Percentiles rank a stretch among this genome's conserved stretches.
phyloP scores from a whole-genome alignment of 2,888 invertebrate genomes.

The Operophtera brumata region DNA sequence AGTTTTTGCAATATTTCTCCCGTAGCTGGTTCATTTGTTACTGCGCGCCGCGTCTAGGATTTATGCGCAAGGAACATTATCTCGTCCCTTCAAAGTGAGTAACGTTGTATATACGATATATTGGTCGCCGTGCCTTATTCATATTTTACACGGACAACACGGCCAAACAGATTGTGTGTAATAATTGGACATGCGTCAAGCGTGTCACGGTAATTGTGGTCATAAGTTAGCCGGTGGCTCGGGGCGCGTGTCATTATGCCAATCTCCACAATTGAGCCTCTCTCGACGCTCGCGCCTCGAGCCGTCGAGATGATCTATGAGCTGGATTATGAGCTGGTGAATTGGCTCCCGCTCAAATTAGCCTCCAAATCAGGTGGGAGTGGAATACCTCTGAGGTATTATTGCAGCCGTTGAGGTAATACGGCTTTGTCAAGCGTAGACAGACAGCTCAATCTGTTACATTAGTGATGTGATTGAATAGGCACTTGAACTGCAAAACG shows the following conservation, averaged over 20 bases:
- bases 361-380: constrained; percentile 33
- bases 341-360: constrained; percentile 58
- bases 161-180: constrained; percentile 71
- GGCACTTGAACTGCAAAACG: too few relatives aligned
- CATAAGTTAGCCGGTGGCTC: constrained; percentile 69
- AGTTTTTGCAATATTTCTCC: constrained; percentile 75
- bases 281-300: constrained; percentile 35
- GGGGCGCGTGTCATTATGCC: constrained; percentile 72
- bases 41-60: constrained; percentile 58
- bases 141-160: constrained; percentile 72
- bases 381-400: constrained; percentile 24
- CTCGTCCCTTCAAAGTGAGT: constrained; percentile 69
- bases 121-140: constrained; percentile 62
- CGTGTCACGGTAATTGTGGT: constrained; percentile 73
- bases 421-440: background rate
- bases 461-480: background rate
- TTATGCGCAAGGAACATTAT: constrained; percentile 74
- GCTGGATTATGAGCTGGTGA: constrained; percentile 60
- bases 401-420: background rate
- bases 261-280: constrained; percentile 69
- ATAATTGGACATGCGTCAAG: constrained; percentile 78
- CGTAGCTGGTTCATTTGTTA: constrained; percentile 67
- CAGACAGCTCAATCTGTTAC: background rate
- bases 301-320: constrained; percentile 64
- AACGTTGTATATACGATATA: constrained; percentile 55